A percentile compares a stretch with the other conserved stretches of the same genome.
Evolutionary conservation across 2,797 vertebrate genomes (phyloP).

Genomic region (Scolopax bukidnonensis): DNA sequence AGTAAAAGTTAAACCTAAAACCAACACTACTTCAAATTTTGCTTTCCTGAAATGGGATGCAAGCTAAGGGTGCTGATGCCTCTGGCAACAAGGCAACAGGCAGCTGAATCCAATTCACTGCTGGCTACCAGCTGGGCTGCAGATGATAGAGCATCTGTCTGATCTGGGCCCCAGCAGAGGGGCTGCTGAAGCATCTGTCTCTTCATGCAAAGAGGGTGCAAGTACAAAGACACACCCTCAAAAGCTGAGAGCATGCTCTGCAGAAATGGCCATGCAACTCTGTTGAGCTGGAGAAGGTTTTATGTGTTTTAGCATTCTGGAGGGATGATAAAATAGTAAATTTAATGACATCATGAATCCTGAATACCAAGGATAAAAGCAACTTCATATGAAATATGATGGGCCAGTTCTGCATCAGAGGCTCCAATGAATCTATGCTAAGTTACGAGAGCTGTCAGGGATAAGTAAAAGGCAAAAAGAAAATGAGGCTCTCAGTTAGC

Average conservation of each 20-base stretch:
- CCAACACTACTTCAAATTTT: background rate
- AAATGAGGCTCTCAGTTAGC: background rate
- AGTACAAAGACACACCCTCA: background rate
- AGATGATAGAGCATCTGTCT: background rate
- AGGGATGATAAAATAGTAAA: background rate
- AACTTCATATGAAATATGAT: conserved; percentile 3
- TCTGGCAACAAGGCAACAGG: background rate
- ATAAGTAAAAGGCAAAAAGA: background rate
- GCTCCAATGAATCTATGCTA: background rate
- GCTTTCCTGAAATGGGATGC: background rate
- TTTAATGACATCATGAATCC: conserved; percentile 15
- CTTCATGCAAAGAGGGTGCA: background rate
- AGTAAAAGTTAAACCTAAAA: background rate
- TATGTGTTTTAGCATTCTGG: background rate
- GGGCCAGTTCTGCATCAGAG: conserved; percentile 4
- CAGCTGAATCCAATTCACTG: background rate
- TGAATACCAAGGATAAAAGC: conserved; percentile 22
- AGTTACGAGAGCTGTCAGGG: background rate
- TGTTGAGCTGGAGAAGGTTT: background rate
- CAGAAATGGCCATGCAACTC: background rate
- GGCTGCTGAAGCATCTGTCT: background rate
- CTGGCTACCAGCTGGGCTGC: background rate
- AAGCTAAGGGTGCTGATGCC: background rate
- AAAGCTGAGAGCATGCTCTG: background rate
- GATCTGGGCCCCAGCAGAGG: background rate